Base-by-base conservation (phyloP, 1,140 invertebrate genomes). In the Zaprionus camerounensis region DNA sequence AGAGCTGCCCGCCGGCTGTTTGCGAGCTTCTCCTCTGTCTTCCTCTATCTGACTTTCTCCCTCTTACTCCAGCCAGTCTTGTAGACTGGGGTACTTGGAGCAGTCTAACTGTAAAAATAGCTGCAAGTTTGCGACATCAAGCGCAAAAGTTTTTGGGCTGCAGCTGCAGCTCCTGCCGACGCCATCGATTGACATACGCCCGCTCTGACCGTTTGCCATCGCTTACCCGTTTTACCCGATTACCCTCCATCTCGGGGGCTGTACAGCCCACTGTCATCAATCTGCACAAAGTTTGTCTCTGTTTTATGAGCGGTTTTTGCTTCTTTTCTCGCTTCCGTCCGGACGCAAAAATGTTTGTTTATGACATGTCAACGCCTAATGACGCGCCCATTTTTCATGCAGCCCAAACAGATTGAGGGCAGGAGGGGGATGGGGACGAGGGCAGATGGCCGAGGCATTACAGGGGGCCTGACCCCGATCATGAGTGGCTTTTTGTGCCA, bases 301-400 rank as follows among this genome's bases (percentile, higher is more conserved):
- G 64, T 81, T 85, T 66, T 55, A 62, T 51, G 49, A 75, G 70
- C 77, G 70, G 66, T 78, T 77, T 71, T 82, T 66, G 38, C 26
- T 78, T 67, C 49, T 53, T 53, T 70, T 56, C 53, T 62, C 53
- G 24, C 59, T 46, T 49, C 66, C 72, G 58, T 17, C 34, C 22
- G 17, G 46, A 67, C 63, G 53, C 49, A 28, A 56, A 62, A 70
- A 82, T 82, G 83, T 90, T 90, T 90, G 85, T 90, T 90, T 90
- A 90, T 81, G 68, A 70, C 81, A 76, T 90, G 85, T 90, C 85
- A 90, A 82, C 85, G 85, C 85, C 81, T 90, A 90, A 90, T 90
- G 85, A 90, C 85, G 65, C 76, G 76, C 76, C 79, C 79, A 90
- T 90, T 90, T 85, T 80, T 90, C 85, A 90, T 80, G 71, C 71